A percentile compares a stretch with the other conserved stretches of the same genome.
Conservation (phyloP, 2,888 invertebrate genomes). For the Brachypterus glaber region DNA sequence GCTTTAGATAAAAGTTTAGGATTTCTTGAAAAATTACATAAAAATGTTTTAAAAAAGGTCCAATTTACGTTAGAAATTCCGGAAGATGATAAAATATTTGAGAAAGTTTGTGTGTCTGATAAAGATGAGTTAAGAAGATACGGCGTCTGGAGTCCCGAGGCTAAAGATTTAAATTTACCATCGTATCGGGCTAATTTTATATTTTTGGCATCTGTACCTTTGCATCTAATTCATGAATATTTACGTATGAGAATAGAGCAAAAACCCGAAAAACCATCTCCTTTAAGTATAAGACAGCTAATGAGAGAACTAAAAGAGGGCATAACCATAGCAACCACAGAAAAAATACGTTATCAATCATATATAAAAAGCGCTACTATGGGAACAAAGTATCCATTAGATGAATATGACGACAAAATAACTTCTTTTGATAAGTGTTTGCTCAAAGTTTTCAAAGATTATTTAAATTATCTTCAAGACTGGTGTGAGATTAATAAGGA, state of each 20-base stretch:
- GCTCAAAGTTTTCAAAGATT: constrained; percentile 49
- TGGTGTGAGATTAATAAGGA: constrained; percentile 63
- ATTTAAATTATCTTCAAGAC: constrained; percentile 75
- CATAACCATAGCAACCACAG: constrained; percentile 69
- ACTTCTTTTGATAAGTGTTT: constrained; percentile 70
- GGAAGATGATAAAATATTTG: constrained; percentile 31
- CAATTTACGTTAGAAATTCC: constrained; percentile 59
- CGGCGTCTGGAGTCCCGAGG: constrained; percentile 71
- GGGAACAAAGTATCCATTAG: constrained; percentile 41
- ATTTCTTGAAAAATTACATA: constrained; percentile 66
- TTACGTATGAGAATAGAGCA: constrained; percentile 75
- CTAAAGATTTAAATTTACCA: constrained; percentile 67
- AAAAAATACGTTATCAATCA: constrained; percentile 65
- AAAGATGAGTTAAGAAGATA: constrained; percentile 51
- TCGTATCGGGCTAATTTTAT: constrained; percentile 79
- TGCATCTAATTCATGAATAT: constrained; percentile 91
- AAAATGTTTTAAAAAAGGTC: constrained; percentile 58
- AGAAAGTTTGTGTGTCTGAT: constrained; percentile 28
- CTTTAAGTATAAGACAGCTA: constrained; percentile 76
- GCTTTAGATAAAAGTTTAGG: constrained; percentile 73
- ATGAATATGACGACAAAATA: constrained; percentile 51
- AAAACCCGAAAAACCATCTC: constrained; percentile 72
- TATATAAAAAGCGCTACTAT: constrained; percentile 53
- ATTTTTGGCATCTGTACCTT: constrained; percentile 73
- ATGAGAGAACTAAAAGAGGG: constrained; percentile 76